Conservation (phyloP, 1,140 invertebrate species). For the Pantala flavescens region DNA sequence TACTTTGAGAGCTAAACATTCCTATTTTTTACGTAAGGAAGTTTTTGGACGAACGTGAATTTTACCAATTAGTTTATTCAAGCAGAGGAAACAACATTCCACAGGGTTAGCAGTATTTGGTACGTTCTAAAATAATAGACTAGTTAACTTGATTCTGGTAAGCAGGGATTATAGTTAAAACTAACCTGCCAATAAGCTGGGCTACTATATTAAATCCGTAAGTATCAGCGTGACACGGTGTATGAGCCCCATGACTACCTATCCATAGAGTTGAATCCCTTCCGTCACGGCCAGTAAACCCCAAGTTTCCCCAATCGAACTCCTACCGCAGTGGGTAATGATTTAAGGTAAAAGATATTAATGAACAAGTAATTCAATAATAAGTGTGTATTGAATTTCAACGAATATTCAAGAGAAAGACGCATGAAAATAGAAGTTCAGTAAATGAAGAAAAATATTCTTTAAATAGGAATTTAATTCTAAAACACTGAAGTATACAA, state of each 20-base stretch:
- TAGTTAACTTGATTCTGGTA: no score
- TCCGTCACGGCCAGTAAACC: slow-evolving; percentile 54
- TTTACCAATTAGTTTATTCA: no score
- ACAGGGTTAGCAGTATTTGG: no score
- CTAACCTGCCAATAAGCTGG: slow-evolving; percentile 74
- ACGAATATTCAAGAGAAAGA: slow-evolving; percentile 19
- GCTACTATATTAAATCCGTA: slow-evolving; percentile 89
- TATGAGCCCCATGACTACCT: slow-evolving; percentile 76
- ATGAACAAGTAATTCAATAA: slow-evolving; percentile 21
- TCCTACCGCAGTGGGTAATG: slow-evolving; percentile 34
- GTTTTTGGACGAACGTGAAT: no score
- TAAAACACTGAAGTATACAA: no score
- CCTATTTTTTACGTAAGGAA: no score
- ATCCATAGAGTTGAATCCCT: slow-evolving; percentile 80
- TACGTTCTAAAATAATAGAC: no score
- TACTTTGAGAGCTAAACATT: no score
- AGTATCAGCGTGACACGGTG: slow-evolving; percentile 87
- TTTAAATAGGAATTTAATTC: not conserved
- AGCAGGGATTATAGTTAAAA: slow-evolving; percentile 17
- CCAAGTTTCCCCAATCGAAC: slow-evolving; percentile 64
- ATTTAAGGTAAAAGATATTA: no score
- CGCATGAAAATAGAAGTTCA: slow-evolving; percentile 18
- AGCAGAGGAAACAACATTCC: no score
- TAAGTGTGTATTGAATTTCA: slow-evolving; percentile 11
- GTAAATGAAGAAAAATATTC: no score